phyloP scores from a whole-genome alignment of 2,888 invertebrate species.

The Endomychus coccineus region DNA sequence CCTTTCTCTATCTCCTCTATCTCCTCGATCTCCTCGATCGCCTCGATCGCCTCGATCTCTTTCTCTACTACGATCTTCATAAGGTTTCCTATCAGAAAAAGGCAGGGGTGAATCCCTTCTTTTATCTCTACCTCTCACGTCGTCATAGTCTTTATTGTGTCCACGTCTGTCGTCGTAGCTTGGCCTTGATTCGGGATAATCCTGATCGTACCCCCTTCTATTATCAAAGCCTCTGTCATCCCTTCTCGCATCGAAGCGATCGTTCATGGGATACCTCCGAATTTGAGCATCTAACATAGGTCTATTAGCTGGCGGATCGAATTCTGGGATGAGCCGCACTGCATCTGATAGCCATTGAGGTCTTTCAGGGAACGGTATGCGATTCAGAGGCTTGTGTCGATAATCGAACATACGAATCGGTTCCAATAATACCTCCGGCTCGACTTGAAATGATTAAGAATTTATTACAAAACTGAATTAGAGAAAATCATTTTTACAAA shows the following conservation, averaged over 20 bases:
- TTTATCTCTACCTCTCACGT: constrained; percentile 4
- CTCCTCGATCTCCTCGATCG: constrained; percentile 12
- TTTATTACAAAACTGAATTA: too few relatives aligned
- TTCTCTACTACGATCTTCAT: constrained; percentile 17
- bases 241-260: too few relatives aligned
- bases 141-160: background rate
- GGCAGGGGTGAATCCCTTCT: constrained; percentile 6
- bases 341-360: constrained; percentile 38
- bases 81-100: background rate
- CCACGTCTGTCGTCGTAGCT: constrained; percentile 2
- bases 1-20: constrained; percentile 18
- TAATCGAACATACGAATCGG: constrained; percentile 65
- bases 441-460: constrained; percentile 16
- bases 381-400: constrained; percentile 51
- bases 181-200: too few relatives aligned
- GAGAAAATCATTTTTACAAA: too few relatives aligned
- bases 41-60: constrained; percentile 23
- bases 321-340: constrained; percentile 37
- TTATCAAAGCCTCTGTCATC: background rate
- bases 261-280: background rate
- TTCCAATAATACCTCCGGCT: constrained; percentile 50
- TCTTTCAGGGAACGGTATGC: constrained; percentile 41
- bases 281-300: too few relatives aligned
- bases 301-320: constrained; percentile 30
- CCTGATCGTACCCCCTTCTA: background rate